Conservation (phyloP, 2,888 invertebrate genomes). For the Cinara cedri region DNA sequence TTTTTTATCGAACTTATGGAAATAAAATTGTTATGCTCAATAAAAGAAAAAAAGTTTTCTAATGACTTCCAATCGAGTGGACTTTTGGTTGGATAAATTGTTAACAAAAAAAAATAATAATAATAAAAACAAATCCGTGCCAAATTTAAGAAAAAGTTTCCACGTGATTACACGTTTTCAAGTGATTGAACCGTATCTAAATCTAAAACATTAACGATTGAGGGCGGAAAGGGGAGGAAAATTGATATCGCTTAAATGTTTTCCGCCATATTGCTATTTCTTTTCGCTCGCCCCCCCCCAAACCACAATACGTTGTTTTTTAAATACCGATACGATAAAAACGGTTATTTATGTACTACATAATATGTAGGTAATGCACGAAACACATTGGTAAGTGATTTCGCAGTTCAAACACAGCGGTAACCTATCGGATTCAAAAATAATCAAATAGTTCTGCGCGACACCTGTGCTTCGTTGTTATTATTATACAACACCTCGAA, state of each 20-base stretch:
- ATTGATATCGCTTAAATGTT: background rate
- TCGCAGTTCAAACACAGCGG: background rate
- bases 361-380: no score
- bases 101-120: slow-evolving; percentile 8
- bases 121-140: slow-evolving; percentile 8
- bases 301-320: no score
- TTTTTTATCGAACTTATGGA: slow-evolving; percentile 2
- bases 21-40: slow-evolving; percentile 16
- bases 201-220: background rate
- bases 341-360: no score
- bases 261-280: background rate
- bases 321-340: no score
- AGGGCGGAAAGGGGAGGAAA: background rate
- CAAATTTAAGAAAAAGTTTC: slow-evolving; percentile 44
- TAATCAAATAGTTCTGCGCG: no score
- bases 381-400: no score
- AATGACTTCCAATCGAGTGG: slow-evolving; percentile 24
- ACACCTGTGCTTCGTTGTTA: background rate
- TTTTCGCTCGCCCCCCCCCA: background rate
- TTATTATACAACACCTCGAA: background rate
- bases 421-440: background rate
- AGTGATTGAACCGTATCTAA: slow-evolving; percentile 38
- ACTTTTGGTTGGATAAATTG: slow-evolving; percentile 15
- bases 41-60: slow-evolving; percentile 25
- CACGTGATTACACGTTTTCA: slow-evolving; percentile 30